A percentile compares a stretch with the other conserved stretches of the same genome.
Conservation (phyloP, 2,888 invertebrate genomes). For the Notodonta ziczac region DNA sequence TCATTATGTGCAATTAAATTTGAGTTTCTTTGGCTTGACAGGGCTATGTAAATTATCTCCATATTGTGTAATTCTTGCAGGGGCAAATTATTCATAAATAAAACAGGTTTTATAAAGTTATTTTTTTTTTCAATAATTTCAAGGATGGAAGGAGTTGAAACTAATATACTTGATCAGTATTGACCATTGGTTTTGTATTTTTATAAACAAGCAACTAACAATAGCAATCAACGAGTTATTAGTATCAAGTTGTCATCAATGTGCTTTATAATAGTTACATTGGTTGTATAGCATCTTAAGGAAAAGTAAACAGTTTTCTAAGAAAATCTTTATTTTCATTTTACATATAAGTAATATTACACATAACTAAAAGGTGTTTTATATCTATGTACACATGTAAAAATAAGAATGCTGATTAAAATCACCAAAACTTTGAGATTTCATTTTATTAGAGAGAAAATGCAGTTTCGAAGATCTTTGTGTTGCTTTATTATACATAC, state of each 20-base stretch:
- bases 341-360: constrained; percentile 70
- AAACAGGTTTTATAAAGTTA: no score
- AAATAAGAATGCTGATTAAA: constrained; percentile 58
- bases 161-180: not conserved
- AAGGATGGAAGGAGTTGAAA: no score
- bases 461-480: constrained; percentile 37
- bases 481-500: constrained; percentile 20
- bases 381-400: constrained; percentile 70
- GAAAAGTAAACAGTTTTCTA: constrained; percentile 67
- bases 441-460: constrained; percentile 46
- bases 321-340: constrained; percentile 80
- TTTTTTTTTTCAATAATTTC: no score
- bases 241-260: not conserved
- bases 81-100: no score
- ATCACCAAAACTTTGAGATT: constrained; percentile 54
- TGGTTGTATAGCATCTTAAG: constrained; percentile 22
- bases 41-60: constrained; percentile 7
- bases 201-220: not conserved
- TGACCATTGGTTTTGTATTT: not conserved
- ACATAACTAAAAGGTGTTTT: constrained; percentile 64
- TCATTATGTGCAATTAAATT: not conserved
- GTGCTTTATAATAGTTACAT: not conserved
- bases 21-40: not conserved
- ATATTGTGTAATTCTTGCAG: no score
- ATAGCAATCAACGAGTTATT: not conserved